Base-by-base conservation (phyloP, 1,140 invertebrate species). In the Drosophila ironensis region DNA sequence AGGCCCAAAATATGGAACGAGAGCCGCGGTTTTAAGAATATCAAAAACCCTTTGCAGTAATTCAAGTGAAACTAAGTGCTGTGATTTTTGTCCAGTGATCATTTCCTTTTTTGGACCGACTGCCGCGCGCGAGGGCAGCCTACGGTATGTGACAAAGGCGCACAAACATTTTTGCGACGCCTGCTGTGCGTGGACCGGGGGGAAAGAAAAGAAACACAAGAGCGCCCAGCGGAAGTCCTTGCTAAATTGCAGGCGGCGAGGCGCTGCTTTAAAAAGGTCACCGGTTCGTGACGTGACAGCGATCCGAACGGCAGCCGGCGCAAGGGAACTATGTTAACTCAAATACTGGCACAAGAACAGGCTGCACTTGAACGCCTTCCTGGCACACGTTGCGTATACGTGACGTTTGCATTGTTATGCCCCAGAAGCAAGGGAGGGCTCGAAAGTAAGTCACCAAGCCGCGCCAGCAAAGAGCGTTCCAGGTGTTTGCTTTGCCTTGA, bases 361-460 rank as follows among this genome's bases (percentile, higher is more conserved):
- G 27, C 30, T 71, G 72, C 51, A 59, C 56, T 75, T 57, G 46
- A 51, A 53, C 41, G 72, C 50, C 51, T 45, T 28, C 28, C 14
- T 33, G 40, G 28, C 61, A 5, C 67, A 68, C 72, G 41, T 72
- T 50, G 78, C 78, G 78, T 84, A 77, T 82, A 84, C 78, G 63
- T 44, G 54, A 84, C 69, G 48, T 56, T 24, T 28, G 40, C 46
- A 20, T 56, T 63, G 64, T 59, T 42, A 17, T 50, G 50, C 41
- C 61, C 24, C 17, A 30, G 44, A 41, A 48, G 11, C 27, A 8
- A n/a, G 6, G 52, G 22, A 57, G 20, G 41, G 12, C 25, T 48
- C 9, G 14, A 16, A 30, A 20, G 7, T 14, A 42, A 42, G 51
- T 25, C 56, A 14, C 24, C 40, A 38, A 47, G 40, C 22, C 27